Percentiles rank a stretch among this genome's conserved stretches.
Conservation (phyloP, 2,888 invertebrate species). For the Ennomos quercinarius region DNA sequence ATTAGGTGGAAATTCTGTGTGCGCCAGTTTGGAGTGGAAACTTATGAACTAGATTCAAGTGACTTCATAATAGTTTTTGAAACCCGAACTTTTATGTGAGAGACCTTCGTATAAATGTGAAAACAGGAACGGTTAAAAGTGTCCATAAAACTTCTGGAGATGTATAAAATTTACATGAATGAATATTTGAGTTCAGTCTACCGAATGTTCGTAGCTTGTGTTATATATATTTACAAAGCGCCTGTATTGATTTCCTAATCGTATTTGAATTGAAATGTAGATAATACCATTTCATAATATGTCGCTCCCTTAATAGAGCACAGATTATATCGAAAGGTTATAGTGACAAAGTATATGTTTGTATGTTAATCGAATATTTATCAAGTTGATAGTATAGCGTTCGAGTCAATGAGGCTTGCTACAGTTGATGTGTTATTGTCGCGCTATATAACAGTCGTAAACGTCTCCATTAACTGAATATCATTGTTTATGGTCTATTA, state of each 20-base stretch:
- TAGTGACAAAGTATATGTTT: conserved; percentile 25
- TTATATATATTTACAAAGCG: conserved; percentile 45
- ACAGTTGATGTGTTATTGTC: conserved; percentile 78
- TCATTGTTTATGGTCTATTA: conserved; percentile 74
- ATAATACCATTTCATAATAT: conserved; percentile 49
- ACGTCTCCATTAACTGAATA: conserved; percentile 75
- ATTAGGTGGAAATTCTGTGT: conserved; percentile 84
- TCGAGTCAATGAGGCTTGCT: conserved; percentile 80
- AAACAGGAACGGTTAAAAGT: conserved; percentile 43
- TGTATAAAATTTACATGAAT: conserved; percentile 61
- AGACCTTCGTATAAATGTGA: conserved; percentile 36
- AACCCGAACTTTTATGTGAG: conserved; percentile 36
- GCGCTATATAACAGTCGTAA: conserved; percentile 74
- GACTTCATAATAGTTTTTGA: conserved; percentile 45
- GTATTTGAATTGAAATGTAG: conserved; percentile 44
- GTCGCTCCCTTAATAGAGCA: conserved; percentile 4
- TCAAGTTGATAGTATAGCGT: conserved; percentile 49
- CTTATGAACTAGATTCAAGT: conserved; percentile 64
- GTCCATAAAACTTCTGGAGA: conserved; percentile 45
- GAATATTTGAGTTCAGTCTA: conserved; percentile 55
- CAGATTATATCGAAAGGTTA: conserved; percentile 13
- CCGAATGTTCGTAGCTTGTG: conserved; percentile 37
- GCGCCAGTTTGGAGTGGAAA: conserved; percentile 69
- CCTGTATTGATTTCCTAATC: conserved; percentile 33
- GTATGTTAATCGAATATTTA: conserved; percentile 29